These are phyloP conservation scores for Falco punctatus DNA, from an alignment of 2,113 vertebrate species.

Conservation along the genomic window DNA sequence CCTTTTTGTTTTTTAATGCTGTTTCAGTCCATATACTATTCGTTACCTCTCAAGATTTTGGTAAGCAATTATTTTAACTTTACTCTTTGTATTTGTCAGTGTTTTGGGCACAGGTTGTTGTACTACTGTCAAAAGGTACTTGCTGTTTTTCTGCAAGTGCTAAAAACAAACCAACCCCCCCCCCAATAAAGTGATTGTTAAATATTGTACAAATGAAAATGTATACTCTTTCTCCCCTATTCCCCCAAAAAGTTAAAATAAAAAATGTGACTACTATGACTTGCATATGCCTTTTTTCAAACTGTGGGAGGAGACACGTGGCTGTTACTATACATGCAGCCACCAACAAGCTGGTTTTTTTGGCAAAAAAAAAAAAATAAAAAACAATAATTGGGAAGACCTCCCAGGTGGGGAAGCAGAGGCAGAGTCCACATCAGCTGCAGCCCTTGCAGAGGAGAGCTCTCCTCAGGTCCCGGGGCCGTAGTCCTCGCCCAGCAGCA, in stretches of 20 bases:
- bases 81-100: constrained; percentile 81
- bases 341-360: too few species aligned
- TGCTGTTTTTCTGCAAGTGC: constrained; percentile 84
- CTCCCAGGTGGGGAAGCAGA: not conserved
- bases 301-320: too few species aligned
- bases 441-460: not conserved
- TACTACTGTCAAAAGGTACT: constrained; percentile 83
- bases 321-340: not conserved
- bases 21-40: constrained; percentile 78
- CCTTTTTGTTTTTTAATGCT: constrained; percentile 37
- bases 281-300: constrained; percentile 33
- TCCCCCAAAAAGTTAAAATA: constrained; percentile 77
- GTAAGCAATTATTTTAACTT: constrained; percentile 80
- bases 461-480: too few species aligned
- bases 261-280: constrained; percentile 84
- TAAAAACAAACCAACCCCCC: constrained; percentile 51
- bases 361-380: too few species aligned
- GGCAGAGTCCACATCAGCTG: not conserved
- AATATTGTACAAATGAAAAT: constrained; percentile 94
- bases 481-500: too few species aligned
- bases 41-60: constrained; percentile 82
- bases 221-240: constrained; percentile 84
- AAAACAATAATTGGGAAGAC: not conserved
- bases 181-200: constrained; percentile 88
- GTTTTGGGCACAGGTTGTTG: constrained; percentile 85